phyloP scores from a whole-genome alignment of 2,888 invertebrate species.

The Drosophila nigritarsus region DNA sequence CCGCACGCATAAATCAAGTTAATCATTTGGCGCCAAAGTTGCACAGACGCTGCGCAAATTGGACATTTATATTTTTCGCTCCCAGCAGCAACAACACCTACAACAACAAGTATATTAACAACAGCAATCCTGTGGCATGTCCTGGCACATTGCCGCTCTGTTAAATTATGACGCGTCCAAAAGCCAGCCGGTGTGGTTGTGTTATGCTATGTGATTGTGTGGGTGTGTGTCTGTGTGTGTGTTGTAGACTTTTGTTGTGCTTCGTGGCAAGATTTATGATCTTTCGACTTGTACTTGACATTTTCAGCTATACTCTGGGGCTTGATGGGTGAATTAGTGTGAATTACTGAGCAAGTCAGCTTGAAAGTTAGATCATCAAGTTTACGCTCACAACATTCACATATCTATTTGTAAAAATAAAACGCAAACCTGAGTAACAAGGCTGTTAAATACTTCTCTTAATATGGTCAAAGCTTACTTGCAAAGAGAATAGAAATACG shows the following conservation, averaged over 20 bases:
- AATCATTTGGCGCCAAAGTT: slow-evolving; percentile 71
- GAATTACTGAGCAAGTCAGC: slow-evolving; percentile 52
- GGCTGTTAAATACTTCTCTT: neutral
- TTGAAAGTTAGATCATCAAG: slow-evolving; percentile 48
- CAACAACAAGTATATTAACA: slow-evolving; percentile 18
- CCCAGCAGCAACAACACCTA: slow-evolving; percentile 25
- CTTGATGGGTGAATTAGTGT: slow-evolving; percentile 64
- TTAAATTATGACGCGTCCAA: slow-evolving; percentile 67
- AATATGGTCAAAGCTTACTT: slow-evolving; percentile 61
- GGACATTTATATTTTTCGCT: slow-evolving; percentile 77
- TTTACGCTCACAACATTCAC: neutral
- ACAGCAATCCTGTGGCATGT: slow-evolving; percentile 48
- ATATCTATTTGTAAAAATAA: slow-evolving; percentile 5
- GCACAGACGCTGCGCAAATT: slow-evolving; percentile 74
- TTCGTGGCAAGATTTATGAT: slow-evolving; percentile 68
- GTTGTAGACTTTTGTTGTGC: slow-evolving; percentile 23
- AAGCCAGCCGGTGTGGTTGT: slow-evolving; percentile 26
- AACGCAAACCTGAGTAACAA: slow-evolving; percentile 29
- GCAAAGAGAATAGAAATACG: slow-evolving; percentile 48
- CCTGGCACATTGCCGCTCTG: slow-evolving; percentile 40
- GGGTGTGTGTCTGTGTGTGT: slow-evolving; percentile 25
- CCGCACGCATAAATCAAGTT: slow-evolving; percentile 81
- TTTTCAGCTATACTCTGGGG: slow-evolving; percentile 38
- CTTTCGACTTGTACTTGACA: slow-evolving; percentile 71
- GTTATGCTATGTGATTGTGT: slow-evolving; percentile 21